These are phyloP conservation scores for Drosophila nr. perissopoda DNA, from an alignment of 2,888 invertebrate genomes.

Conservation along the genomic window DNA sequence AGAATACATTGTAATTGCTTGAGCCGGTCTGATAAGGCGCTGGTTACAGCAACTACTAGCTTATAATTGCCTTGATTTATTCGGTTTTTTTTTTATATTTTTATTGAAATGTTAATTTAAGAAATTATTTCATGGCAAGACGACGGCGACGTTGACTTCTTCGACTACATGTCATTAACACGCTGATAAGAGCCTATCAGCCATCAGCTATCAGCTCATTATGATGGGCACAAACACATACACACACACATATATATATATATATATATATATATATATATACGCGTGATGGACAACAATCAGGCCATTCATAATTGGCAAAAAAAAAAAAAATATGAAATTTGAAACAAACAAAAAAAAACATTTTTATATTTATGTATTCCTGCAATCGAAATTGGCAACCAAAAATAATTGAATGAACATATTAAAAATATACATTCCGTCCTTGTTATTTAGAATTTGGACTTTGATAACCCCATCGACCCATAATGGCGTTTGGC, in stretches of 20 bases:
- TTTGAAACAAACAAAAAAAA: conserved; percentile 8
- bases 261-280: conserved; percentile 20
- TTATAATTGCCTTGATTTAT: not conserved
- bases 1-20: conserved; percentile 15
- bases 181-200: conserved; percentile 61
- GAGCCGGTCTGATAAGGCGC: conserved; percentile 28
- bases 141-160: conserved; percentile 43
- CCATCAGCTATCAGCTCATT: conserved; percentile 61
- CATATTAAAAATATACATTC: conserved; percentile 1
- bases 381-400: conserved; percentile 40
- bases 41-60: conserved; percentile 8
- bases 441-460: not conserved
- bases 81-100: conserved; percentile 2
- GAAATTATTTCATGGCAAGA: conserved; percentile 75
- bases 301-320: conserved; percentile 60
- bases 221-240: conserved; percentile 45
- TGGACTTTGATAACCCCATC: conserved; percentile 40
- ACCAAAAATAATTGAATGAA: conserved; percentile 13
- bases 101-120: conserved; percentile 68
- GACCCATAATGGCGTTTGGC: conserved; percentile 18
- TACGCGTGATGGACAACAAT: conserved; percentile 48
- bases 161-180: conserved; percentile 61
- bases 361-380: conserved; percentile 9
- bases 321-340: conserved; percentile 22
- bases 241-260: conserved; percentile 1